These are phyloP conservation scores for Petrolisthes cinctipes DNA, from an alignment of 2,888 invertebrate species.

Conservation along the genomic window DNA sequence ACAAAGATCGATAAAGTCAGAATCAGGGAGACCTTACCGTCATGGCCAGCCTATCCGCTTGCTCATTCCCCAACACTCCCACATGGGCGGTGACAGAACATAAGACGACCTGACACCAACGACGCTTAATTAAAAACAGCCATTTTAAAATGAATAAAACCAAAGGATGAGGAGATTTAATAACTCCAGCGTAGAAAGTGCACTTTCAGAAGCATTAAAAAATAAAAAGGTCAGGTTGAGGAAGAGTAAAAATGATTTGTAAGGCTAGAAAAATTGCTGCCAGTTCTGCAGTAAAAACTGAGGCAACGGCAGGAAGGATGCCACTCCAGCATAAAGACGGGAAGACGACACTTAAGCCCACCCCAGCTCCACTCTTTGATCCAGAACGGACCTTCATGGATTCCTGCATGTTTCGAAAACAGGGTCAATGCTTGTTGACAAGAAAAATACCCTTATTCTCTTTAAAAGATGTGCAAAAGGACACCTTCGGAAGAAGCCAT, in stretches of 20 bases:
- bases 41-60: too few relatives aligned
- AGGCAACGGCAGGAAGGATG: background rate
- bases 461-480: background rate
- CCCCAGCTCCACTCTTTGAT: background rate
- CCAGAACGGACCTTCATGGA: background rate
- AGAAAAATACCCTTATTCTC: background rate
- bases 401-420: background rate
- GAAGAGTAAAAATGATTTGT: background rate
- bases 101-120: background rate
- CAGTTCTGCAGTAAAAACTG: background rate
- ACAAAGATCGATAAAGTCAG: too few relatives aligned
- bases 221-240: background rate
- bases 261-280: background rate
- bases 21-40: too few relatives aligned
- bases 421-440: background rate
- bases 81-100: too few relatives aligned
- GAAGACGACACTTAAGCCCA: conserved; percentile 3
- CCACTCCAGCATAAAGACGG: background rate
- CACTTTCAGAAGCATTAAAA: background rate
- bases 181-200: background rate
- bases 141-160: conserved; percentile 14
- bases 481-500: background rate
- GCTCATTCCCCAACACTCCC: too few relatives aligned
- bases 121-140: background rate
- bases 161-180: conserved; percentile 8